phyloP scores from a whole-genome alignment of 2,888 invertebrate genomes.

The Philopedon plagiatum region DNA sequence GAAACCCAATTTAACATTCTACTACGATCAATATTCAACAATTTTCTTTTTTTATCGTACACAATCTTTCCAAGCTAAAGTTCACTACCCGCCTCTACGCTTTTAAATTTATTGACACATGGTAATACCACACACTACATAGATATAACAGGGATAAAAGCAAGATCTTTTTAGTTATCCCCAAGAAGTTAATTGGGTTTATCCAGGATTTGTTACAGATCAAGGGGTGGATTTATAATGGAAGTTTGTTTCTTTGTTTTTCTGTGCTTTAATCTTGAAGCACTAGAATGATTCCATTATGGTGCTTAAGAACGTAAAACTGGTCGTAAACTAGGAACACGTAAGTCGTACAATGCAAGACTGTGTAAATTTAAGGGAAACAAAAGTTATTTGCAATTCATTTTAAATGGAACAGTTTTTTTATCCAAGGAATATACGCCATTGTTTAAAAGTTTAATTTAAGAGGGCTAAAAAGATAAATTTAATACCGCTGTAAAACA shows the following conservation, averaged over 20 bases:
- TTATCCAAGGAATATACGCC: not conserved
- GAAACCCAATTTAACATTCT: too few relatives aligned
- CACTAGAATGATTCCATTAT: not conserved
- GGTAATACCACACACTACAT: constrained; percentile 3
- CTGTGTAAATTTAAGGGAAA: not conserved
- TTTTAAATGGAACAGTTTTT: not conserved
- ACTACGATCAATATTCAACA: too few relatives aligned
- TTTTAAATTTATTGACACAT: not conserved
- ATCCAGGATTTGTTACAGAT: constrained; percentile 11
- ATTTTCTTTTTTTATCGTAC: too few relatives aligned
- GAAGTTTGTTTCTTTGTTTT: not conserved
- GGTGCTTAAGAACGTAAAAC: not conserved
- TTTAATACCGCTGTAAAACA: constrained; percentile 2
- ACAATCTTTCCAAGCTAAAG: too few relatives aligned
- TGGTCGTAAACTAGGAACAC: not conserved
- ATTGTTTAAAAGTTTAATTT: constrained; percentile 2
- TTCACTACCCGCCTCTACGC: not conserved
- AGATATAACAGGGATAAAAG: constrained; percentile 14
- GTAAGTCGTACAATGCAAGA: not conserved
- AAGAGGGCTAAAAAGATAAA: not conserved
- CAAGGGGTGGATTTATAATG: constrained; percentile 11
- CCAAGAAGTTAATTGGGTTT: constrained; percentile 16
- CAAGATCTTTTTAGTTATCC: constrained; percentile 11
- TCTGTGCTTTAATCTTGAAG: not conserved
- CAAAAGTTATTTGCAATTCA: not conserved